Evolutionary conservation across 2,113 vertebrate genomes (phyloP), one percentile per base, ranked within the genome.

Genomic region (Chlamydotis undulata): DNA sequence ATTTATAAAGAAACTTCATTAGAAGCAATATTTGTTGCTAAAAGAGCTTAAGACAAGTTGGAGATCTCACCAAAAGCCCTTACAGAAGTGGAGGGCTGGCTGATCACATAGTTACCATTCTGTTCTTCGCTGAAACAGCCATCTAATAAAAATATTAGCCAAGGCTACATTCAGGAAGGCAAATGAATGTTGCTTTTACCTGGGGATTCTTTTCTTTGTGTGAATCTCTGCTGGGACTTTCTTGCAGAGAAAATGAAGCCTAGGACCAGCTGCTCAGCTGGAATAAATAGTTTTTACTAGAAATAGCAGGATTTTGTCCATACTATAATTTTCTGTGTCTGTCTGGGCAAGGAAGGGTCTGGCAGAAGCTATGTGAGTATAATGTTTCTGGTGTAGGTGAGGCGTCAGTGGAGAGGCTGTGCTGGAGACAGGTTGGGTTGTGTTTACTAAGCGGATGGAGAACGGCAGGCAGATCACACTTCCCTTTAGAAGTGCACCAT

Each of bases 371-470:
- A 1, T 43, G 64, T 7, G 49, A 50, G 63, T 47, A 10, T 77
- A 69, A 31, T 11, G 6, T 82, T 94, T 87, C 81, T 52, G 9
- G 26, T 4, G 14, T 53, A 45, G 69, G 52, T 53, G 81, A 85
- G 61, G 41, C 65, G 75, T 21, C 57, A 64, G 47, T 35, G 28
- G 57, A 83, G 83, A 82, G 78, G 18, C 28, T 28, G 21, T 65
- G n/a, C 53, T 93, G 78, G 73, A 87, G 77, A 86, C 61, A 93
- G 79, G 25, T 35, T 77, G 75, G 47, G 50, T 89, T 95, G 41
- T 21, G 29, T 59, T 88, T 89, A 68, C 64, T 70, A 45, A 80
- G 65, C 68, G 45, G 64, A 85, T 70, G 21, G 33, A 75, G n/a
- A 73, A 39, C 2, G 2, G 69, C 35, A 63, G 35, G 50, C 12